Conservation (phyloP, 2,888 invertebrate genomes). For the Liodrosophila aerea region DNA sequence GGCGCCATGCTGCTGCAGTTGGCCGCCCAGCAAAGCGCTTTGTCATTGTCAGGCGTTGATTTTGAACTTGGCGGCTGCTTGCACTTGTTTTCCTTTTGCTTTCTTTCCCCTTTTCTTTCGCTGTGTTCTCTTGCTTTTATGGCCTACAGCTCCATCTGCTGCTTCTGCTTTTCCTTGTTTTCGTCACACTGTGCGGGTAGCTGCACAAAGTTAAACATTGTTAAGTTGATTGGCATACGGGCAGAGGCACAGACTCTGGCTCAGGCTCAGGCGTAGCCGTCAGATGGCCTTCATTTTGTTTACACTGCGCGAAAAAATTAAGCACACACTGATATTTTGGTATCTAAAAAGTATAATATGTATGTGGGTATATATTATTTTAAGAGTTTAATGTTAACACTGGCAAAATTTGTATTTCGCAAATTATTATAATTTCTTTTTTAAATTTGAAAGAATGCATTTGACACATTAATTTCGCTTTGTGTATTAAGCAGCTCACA, state of each 20-base stretch:
- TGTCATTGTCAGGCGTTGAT: slow-evolving; percentile 75
- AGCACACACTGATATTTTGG: not conserved
- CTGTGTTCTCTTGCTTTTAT: slow-evolving; percentile 2
- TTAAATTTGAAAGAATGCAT: not conserved
- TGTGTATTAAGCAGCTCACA: slow-evolving; percentile 37
- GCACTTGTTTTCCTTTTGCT: not conserved
- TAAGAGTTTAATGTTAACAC: not conserved
- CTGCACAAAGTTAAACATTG: slow-evolving; percentile 45
- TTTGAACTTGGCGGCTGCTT: slow-evolving; percentile 65
- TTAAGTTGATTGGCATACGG: slow-evolving; percentile 48
- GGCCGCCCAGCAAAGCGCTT: slow-evolving; percentile 48
- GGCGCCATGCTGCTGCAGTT: slow-evolving; percentile 52
- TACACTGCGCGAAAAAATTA: slow-evolving; percentile 31
- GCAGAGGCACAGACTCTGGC: slow-evolving; percentile 2
- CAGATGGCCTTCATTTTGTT: slow-evolving; percentile 31
- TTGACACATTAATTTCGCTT: not conserved
- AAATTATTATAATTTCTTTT: not conserved
- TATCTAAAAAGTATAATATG: not conserved
- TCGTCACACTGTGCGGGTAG: slow-evolving; percentile 45
- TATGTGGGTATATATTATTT: not conserved
- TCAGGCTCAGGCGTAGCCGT: slow-evolving; percentile 11
- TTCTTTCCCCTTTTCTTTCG: slow-evolving; percentile 7
- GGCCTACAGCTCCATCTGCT: slow-evolving; percentile 18
- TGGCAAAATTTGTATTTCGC: not conserved
- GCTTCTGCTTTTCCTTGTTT: slow-evolving; percentile 11